Conservation (phyloP, 2,888 invertebrate species). For the Labia minor region DNA sequence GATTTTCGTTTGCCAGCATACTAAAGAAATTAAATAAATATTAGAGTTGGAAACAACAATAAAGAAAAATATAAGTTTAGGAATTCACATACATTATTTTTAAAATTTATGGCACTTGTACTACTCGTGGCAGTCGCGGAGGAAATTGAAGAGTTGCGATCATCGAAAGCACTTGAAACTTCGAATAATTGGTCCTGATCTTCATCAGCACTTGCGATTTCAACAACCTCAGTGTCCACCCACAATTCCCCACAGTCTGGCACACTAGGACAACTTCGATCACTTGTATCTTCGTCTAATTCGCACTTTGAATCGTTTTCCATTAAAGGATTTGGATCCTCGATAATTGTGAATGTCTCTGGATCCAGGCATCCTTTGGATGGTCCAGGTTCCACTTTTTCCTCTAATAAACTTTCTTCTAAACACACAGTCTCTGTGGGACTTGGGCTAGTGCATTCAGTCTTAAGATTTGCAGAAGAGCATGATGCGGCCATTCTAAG, state of each 20-base stretch:
- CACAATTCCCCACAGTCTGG: constrained; percentile 31
- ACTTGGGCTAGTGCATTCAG: constrained; percentile 37
- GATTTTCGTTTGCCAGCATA: constrained; percentile 38
- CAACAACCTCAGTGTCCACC: constrained; percentile 38
- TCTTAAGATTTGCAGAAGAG: constrained; percentile 34
- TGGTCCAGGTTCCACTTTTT: constrained; percentile 22
- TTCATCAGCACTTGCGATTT: constrained; percentile 29
- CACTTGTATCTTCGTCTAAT: constrained; percentile 21
- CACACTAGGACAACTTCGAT: constrained; percentile 21
- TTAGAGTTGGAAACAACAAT: background rate
- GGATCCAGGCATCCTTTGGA: constrained; percentile 21
- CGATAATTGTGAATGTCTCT: constrained; percentile 16
- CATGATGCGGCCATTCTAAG: constrained; percentile 41
- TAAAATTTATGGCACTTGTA: constrained; percentile 21
- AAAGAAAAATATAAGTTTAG: constrained; percentile 31
- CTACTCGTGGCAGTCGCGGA: constrained; percentile 17
- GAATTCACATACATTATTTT: constrained; percentile 23
- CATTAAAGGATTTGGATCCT: background rate
- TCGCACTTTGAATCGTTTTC: constrained; percentile 19
- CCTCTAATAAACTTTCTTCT: constrained; percentile 27
- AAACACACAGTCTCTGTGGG: constrained; percentile 37
- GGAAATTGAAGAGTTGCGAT: background rate
- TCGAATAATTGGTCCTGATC: constrained; percentile 21
- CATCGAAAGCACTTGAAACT: constrained; percentile 16
- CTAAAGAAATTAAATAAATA: constrained; percentile 33